A percentile compares a stretch with the other conserved stretches of the same genome.
phyloP scores from a whole-genome alignment of 2,888 invertebrate genomes.

The Metallyticus violacea region DNA sequence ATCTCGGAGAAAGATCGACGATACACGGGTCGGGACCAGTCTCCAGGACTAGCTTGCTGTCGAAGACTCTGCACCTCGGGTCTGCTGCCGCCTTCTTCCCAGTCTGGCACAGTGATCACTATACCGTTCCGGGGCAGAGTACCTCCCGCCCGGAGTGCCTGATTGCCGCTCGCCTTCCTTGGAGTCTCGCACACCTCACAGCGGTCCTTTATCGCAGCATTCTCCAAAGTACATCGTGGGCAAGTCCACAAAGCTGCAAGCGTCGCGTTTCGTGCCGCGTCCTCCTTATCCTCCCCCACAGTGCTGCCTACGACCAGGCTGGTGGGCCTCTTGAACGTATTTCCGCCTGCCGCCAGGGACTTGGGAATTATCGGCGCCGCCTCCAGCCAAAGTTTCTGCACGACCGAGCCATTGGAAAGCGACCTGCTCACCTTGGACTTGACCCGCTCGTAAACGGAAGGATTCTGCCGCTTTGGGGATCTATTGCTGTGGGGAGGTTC shows the following conservation, averaged over 20 bases:
- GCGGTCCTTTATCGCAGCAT: conserved; percentile 60
- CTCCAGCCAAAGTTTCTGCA: conserved; percentile 43
- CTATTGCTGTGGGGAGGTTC: conserved; percentile 39
- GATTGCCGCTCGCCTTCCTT: conserved; percentile 43
- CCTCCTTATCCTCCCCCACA: conserved; percentile 6
- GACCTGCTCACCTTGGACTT: conserved; percentile 59
- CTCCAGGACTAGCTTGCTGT: not conserved
- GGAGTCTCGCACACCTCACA: conserved; percentile 78
- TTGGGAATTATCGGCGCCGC: conserved; percentile 26
- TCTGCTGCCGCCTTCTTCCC: conserved; percentile 44
- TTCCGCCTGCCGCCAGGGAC: conserved; percentile 18
- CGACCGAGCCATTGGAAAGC: conserved; percentile 62
- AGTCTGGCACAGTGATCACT: conserved; percentile 50
- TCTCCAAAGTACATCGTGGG: conserved; percentile 72
- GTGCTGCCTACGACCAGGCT: conserved; percentile 51
- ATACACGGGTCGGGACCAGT: conserved; percentile 46
- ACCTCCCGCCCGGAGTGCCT: conserved; percentile 34
- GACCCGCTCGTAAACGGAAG: conserved; percentile 50
- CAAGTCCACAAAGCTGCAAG: conserved; percentile 60
- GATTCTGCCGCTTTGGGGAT: conserved; percentile 52
- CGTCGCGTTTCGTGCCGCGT: not conserved
- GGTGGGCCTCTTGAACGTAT: conserved; percentile 53
- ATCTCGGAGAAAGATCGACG: conserved; percentile 52
- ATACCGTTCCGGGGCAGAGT: conserved; percentile 51
- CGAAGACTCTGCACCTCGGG: not conserved